Percentiles rank a stretch among this genome's conserved stretches.
phyloP scores from a whole-genome alignment of 1,140 invertebrate genomes.

The Xylocopa sonorina region DNA sequence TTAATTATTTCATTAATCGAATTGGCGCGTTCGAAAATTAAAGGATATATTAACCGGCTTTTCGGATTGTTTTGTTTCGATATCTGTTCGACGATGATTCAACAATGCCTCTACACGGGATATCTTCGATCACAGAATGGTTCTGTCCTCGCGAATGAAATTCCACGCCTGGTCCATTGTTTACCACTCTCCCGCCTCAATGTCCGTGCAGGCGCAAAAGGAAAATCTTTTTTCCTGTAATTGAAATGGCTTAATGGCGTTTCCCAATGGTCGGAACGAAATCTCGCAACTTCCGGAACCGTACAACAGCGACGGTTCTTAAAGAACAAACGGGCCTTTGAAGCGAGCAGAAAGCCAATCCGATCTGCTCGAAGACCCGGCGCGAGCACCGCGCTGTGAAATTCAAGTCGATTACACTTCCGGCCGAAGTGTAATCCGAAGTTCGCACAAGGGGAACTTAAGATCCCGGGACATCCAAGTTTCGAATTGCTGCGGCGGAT shows the following conservation, averaged over 20 bases:
- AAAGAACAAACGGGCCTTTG: constrained; percentile 59
- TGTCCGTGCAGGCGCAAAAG: too few relatives aligned
- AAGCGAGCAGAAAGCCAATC: constrained; percentile 57
- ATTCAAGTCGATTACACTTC: constrained; percentile 64
- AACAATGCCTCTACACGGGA: too few relatives aligned
- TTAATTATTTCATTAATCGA: too few relatives aligned
- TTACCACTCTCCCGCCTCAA: too few relatives aligned
- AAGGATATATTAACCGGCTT: too few relatives aligned
- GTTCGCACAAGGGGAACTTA: constrained; percentile 56
- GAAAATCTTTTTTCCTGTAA: background rate
- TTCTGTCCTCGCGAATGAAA: too few relatives aligned
- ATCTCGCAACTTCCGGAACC: constrained; percentile 2
- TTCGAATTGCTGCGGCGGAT: constrained; percentile 55
- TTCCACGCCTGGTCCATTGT: too few relatives aligned
- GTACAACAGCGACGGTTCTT: constrained; percentile 39
- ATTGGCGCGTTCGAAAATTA: too few relatives aligned
- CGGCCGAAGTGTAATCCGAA: constrained; percentile 59
- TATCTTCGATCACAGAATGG: too few relatives aligned
- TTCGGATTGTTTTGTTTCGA: too few relatives aligned
- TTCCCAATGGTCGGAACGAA: background rate
- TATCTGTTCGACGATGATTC: too few relatives aligned
- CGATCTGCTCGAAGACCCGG: constrained; percentile 9
- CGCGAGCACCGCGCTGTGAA: constrained; percentile 50
- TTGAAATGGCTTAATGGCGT: constrained; percentile 12
- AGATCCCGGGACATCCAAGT: constrained; percentile 60